Evolutionary conservation across 2,113 vertebrate genomes (phyloP), one percentile per base, ranked within the genome.

Genomic region (Collichthys lucidus): DNA sequence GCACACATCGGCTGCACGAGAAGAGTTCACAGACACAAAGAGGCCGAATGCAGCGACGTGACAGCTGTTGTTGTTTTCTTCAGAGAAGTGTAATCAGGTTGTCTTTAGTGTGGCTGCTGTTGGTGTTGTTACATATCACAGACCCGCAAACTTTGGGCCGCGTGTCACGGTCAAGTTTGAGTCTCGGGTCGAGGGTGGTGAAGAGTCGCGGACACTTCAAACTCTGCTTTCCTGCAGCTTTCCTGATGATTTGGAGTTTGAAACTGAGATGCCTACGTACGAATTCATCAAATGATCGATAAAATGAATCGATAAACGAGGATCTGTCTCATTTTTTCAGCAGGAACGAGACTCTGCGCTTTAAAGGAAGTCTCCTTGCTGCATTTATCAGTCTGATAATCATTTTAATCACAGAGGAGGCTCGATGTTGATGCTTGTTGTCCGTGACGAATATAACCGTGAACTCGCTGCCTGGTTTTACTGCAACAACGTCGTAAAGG

Each of bases 391-490:
- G 17, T 69, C 4, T 55, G 16, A 15, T n/a, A n/a, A 55, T 55
- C 49, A 26, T 19, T 29, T 22, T n/a, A 16, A 19, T 10, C 5
- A 2, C 11, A 14, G n/a, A 19, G 22, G 22, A 59, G 19, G 31
- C 22, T 12, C 49, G 14, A 77, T 22, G 31, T 57, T 56, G 40
- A n/a, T 40, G 44, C 57, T 73, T 52, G 11, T 69, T 74, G 7
- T 22, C 14, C n/a, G 22, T 5, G 8, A 56, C 9, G 11, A 4
- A n/a, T 0, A 40, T 8, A 29, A 1, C 17, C 24, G 31, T 60
- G 15, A 46, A 17, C 31, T 20, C 15, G 31, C 20, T 65, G 66
- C 40, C 16, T 17, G 11, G 1, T 49, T 83, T 83, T 80, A 83
- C 20, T 50, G 70, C 46, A 29, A 11, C 47, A 46, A 70, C 4